phyloP scores from a whole-genome alignment of 2,888 invertebrate genomes.

The Orchesellides sinensis region DNA sequence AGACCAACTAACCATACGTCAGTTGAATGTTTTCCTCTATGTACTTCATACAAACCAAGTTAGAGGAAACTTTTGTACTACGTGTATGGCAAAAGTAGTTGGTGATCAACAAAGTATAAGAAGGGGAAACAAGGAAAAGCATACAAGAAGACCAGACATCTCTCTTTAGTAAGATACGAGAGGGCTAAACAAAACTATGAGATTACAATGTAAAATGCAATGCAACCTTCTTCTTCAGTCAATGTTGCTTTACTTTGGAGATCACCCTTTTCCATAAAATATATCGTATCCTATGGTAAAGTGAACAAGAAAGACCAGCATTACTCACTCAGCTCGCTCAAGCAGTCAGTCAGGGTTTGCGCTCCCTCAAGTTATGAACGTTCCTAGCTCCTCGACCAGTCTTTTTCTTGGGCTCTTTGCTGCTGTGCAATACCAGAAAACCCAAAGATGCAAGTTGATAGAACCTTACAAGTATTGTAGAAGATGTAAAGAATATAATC shows the following conservation, averaged over 20 bases:
- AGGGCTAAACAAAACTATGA: not conserved
- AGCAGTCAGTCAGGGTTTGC: slow-evolving; percentile 63
- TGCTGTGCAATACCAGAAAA: not conserved
- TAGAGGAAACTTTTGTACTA: too few species aligned
- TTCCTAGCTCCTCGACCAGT: slow-evolving; percentile 35
- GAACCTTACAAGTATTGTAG: too few species aligned
- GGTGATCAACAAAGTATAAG: not conserved
- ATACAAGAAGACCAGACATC: slow-evolving; percentile 26
- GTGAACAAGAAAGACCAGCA: slow-evolving; percentile 26
- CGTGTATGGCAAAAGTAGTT: too few species aligned
- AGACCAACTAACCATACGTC: slow-evolving; percentile 53
- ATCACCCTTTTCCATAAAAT: slow-evolving; percentile 35
- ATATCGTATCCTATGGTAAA: not conserved
- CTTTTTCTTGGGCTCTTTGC: slow-evolving; percentile 25
- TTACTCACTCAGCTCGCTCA: slow-evolving; percentile 40
- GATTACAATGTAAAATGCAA: not conserved
- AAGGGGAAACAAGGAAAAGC: not conserved
- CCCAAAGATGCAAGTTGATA: slow-evolving; percentile 4
- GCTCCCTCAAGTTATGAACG: slow-evolving; percentile 63
- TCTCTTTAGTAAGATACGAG: slow-evolving; percentile 28
- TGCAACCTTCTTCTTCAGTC: slow-evolving; percentile 10
- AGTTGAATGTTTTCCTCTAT: slow-evolving; percentile 26
- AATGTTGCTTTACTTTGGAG: not conserved
- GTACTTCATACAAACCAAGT: slow-evolving; percentile 11
- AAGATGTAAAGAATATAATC: slow-evolving; percentile 40